These are phyloP conservation scores for Halictus rubicundus DNA, from an alignment of 1,140 invertebrate species.

Conservation along the genomic window DNA sequence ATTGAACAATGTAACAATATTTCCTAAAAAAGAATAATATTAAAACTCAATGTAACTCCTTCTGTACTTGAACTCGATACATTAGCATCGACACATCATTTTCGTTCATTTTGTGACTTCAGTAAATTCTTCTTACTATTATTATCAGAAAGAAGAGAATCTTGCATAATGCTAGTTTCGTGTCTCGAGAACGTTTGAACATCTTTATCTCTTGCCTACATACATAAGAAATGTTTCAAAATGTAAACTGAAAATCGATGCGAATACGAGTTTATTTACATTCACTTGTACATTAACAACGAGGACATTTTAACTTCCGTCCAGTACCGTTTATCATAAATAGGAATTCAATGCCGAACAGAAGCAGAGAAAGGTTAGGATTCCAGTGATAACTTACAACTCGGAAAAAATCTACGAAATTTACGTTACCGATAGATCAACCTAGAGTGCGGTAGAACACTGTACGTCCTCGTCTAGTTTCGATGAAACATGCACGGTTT, in stretches of 20 bases:
- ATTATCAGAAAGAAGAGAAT: too few species aligned
- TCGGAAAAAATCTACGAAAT: not conserved
- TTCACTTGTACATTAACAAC: not conserved
- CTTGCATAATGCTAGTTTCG: not conserved
- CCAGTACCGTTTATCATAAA: not conserved
- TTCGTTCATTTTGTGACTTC: not conserved
- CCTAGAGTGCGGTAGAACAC: not conserved
- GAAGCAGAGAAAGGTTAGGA: constrained; percentile 9
- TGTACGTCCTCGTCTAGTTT: not conserved
- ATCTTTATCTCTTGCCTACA: too few species aligned
- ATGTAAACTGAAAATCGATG: not conserved
- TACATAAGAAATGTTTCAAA: not conserved
- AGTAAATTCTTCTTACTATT: not conserved
- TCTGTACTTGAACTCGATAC: not conserved
- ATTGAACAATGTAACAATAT: not conserved
- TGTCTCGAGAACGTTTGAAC: not conserved
- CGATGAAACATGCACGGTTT: not conserved
- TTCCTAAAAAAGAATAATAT: not conserved
- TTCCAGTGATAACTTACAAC: not conserved
- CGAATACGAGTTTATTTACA: not conserved
- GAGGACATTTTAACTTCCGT: not conserved
- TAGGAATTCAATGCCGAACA: not conserved
- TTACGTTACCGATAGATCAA: not conserved
- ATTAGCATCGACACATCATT: not conserved
- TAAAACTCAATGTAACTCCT: not conserved